Evolutionary conservation across 2,888 invertebrate species (phyloP), one percentile per base, ranked within the genome.

Genomic region (Rhodophaea formosa): DNA sequence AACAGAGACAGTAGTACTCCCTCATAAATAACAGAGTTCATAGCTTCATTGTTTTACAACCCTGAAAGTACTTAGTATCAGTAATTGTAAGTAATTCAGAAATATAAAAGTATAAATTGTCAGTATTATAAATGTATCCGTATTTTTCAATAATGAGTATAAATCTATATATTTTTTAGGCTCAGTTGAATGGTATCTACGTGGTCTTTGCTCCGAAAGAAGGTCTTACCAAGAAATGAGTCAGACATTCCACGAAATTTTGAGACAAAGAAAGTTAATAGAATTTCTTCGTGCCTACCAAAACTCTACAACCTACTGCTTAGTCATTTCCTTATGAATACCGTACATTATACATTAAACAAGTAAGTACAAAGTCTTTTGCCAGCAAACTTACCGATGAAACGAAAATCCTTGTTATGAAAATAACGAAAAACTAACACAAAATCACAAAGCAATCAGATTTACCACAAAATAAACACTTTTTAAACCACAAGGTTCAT

Each of bases 401-500:
- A 55, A 62, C 3, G 53, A 59, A 65, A 66, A 45, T 63, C 65
- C 62, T 64, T 69, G 67, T 66, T 54, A 59, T 59, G 58, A 61
- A 61, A 59, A 56, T 66, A 63, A 65, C 67, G 66, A 65, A 65
- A 69, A 67, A 60, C 51, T 39, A 44, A 55, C 58, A 61, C 56
- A 58, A 56, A 30, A 16, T 5, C 65, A 64, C 59, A 65, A 65
- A 64, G 63, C 65, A 65, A 60, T 58, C 66, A 63, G 65, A 62
- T 59, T 58, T 56, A 63, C 64, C 71, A 68, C 68, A 64, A 63
- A 63, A 57, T 51, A 67, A 62, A 67, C 69, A 69, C 63, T 68
- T 59, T 65, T 66, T 65, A 67, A 62, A 63, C 62, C 67, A 62
- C 61, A 53, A 60, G 70, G 51, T 63, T 66, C 69, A 70, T 71